Conservation (phyloP, 2,888 invertebrate species). For the Apamea epomidion region DNA sequence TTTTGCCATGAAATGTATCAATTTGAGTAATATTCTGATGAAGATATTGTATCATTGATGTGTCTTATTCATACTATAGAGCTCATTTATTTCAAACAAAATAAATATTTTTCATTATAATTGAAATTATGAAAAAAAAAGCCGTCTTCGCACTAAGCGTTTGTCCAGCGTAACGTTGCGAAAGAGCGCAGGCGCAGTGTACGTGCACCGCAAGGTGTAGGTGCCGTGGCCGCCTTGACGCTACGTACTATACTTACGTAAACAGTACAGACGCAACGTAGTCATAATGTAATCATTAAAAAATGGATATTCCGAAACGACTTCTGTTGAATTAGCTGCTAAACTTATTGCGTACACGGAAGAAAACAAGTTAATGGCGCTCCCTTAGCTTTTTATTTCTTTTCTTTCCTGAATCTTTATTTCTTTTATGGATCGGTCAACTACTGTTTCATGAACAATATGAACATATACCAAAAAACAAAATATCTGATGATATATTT, state of each 20-base stretch:
- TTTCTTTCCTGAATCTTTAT: too few relatives aligned
- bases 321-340: background rate
- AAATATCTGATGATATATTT: background rate
- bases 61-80: conserved; percentile 3
- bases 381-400: background rate
- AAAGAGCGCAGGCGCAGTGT: background rate
- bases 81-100: background rate
- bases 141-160: background rate
- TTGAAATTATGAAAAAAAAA: background rate
- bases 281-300: background rate
- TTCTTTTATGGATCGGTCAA: background rate
- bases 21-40: conserved; percentile 20
- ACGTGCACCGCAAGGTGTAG: background rate
- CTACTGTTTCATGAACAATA: background rate
- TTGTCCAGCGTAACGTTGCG: background rate
- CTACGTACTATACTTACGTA: background rate
- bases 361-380: background rate
- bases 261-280: background rate
- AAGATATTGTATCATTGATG: conserved; percentile 50
- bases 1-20: conserved; percentile 45
- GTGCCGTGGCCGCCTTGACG: too few relatives aligned
- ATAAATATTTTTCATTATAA: conserved; percentile 5
- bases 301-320: background rate
- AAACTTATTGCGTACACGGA: background rate
- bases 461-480: background rate